Evolutionary conservation across 1,140 invertebrate species (phyloP).

Genomic region (Zaprionus taronus): DNA sequence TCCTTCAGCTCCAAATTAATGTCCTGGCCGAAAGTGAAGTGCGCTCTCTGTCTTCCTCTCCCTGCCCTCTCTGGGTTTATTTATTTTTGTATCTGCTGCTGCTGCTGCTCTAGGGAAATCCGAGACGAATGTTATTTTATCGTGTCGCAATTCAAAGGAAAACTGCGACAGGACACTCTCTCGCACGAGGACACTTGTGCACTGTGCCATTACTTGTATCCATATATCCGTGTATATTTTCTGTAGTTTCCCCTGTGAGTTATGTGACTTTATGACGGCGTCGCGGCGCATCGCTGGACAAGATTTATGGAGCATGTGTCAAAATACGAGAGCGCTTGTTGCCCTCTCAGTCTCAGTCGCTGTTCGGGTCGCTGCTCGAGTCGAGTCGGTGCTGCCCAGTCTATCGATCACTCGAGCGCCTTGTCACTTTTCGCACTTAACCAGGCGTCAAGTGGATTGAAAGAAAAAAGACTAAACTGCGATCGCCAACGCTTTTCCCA

Average conservation of each 20-base stretch:
- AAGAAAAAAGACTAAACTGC: background rate
- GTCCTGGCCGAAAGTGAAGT: constrained; percentile 34
- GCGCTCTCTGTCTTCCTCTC: background rate
- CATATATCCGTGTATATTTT: background rate
- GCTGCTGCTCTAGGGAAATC: constrained; percentile 52
- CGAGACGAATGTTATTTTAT: constrained; percentile 80
- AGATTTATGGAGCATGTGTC: constrained; percentile 79
- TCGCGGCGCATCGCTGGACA: constrained; percentile 46
- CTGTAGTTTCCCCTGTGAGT: constrained; percentile 17
- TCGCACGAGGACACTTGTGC: constrained; percentile 25
- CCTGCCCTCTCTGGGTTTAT: constrained; percentile 42
- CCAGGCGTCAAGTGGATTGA: constrained; percentile 68
- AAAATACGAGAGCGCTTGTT: constrained; percentile 71
- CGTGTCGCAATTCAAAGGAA: constrained; percentile 78
- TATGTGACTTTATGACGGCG: constrained; percentile 75
- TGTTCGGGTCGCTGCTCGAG: background rate
- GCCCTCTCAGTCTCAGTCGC: constrained; percentile 1
- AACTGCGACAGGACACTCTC: constrained; percentile 50
- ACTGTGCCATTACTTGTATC: constrained; percentile 16
- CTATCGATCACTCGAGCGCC: constrained; percentile 23
- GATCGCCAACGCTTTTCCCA: constrained; percentile 23
- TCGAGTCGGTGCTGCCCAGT: background rate
- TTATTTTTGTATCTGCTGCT: constrained; percentile 59
- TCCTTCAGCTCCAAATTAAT: constrained; percentile 32
- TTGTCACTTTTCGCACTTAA: constrained; percentile 74